Evolutionary conservation across 2,888 invertebrate genomes (phyloP), one percentile per base, ranked within the genome.

Genomic region (Epirrhoe alternata): DNA sequence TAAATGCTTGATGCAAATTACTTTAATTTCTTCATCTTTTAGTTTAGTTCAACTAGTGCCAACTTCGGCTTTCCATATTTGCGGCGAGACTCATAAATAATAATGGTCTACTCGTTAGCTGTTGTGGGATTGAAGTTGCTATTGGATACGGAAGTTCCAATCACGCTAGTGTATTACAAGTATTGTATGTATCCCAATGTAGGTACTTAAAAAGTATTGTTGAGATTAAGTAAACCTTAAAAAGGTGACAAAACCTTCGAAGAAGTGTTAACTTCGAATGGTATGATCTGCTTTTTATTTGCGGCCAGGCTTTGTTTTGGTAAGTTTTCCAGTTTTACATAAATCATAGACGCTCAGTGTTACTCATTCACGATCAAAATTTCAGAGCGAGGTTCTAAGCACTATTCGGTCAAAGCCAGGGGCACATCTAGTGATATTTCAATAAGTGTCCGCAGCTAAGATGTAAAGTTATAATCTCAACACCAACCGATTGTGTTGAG

Each of bases 61-160:
- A 49, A 57, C 52, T 64, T 58, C 24, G 51, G 58, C 50, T 66
- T 72, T 68, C 64, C 57, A 58, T 65, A 71, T 66, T 72, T 69
- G 56, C 64, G 52, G 58, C 38, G 50, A 65, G 63, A 61, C 50
- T 68, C 64, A 55, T 68, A 57, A 60, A 61, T 71, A 55, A 49
- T 66, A 64, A 57, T 65, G 49, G 14, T 60, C 50, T 45, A 50
- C 60, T 62, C 54, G 56, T 58, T 64, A 35, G 61, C 55, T 70
- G 73, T 67, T 72, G 73, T 73, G 63, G 54, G 49, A 52, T 56
- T 55, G 56, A 59, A 70, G 70, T 68, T 70, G 68, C 72, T 62
- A 71, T 69, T 72, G 70, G 70, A 66, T 67, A 73, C 72, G 70
- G 70, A 66, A 73, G 71, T 63, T 61, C 68, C 69, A 64, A 69